Conservation (phyloP, 2,113 vertebrate species). For the Chlamydotis undulata region DNA sequence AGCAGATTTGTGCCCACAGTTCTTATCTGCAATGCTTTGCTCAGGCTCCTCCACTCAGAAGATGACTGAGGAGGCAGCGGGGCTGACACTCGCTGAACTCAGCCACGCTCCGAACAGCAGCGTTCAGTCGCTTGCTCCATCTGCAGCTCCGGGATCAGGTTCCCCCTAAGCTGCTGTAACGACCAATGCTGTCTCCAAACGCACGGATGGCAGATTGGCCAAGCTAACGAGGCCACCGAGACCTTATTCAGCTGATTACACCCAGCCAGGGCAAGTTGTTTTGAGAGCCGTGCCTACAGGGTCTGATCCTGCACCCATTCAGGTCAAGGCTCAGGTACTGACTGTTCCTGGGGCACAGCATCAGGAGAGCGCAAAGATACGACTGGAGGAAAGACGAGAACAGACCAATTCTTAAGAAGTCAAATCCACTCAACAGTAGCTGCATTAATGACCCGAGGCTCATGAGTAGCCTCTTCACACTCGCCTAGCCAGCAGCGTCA, state of each 20-base stretch:
- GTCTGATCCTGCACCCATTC: neutral
- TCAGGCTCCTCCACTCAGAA: accelerated
- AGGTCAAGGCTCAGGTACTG: neutral
- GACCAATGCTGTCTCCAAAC: accelerated
- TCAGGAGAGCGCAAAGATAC: neutral
- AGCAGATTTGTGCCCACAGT: neutral
- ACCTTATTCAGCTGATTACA: neutral
- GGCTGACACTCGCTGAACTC: neutral
- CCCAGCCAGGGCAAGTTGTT: neutral
- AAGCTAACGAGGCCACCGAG: neutral
- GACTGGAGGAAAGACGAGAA: neutral
- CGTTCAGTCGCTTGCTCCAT: accelerated
- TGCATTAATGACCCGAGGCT: neutral
- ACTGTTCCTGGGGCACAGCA: neutral
- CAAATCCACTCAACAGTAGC: neutral
- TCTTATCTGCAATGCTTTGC: neutral
- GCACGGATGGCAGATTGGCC: neutral
- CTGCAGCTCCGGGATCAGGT: neutral
- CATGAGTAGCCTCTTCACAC: neutral
- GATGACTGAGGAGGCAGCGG: neutral
- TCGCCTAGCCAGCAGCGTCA: neutral
- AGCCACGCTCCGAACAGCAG: neutral
- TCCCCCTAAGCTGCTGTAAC: neutral
- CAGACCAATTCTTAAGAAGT: neutral
- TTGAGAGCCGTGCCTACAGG: neutral